These are phyloP conservation scores for Phaenicophaeus curvirostris DNA, from an alignment of 2,797 vertebrate species.

Conservation along the genomic window DNA sequence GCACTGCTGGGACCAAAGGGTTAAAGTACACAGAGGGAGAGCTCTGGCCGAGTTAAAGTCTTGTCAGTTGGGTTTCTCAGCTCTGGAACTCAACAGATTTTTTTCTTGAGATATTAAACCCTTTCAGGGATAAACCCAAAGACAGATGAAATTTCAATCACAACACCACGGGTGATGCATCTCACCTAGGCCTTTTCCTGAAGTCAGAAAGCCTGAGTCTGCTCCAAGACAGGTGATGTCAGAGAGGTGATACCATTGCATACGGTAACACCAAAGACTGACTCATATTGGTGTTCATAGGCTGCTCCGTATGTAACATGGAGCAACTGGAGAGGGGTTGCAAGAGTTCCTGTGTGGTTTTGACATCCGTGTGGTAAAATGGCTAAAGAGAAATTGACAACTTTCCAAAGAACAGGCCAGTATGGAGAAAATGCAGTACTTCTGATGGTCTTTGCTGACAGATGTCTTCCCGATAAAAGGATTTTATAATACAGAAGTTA, in stretches of 20 bases:
- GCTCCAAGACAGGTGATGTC: not conserved
- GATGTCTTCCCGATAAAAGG: not conserved
- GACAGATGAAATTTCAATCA: not conserved
- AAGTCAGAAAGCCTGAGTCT: not conserved
- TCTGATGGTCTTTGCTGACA: not conserved
- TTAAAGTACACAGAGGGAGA: not conserved
- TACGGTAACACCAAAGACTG: not conserved
- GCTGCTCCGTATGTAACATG: not conserved
- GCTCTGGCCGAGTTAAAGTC: not conserved
- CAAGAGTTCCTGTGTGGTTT: not conserved
- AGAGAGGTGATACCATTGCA: not conserved
- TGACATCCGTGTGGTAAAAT: not conserved
- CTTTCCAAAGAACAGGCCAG: not conserved
- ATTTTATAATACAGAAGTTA: not conserved
- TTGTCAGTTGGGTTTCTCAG: not conserved
- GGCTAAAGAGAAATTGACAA: not conserved
- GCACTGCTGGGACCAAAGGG: not conserved
- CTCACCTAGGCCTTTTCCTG: not conserved
- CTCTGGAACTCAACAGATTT: not conserved
- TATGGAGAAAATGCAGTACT: not conserved
- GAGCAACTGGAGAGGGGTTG: not conserved
- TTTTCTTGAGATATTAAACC: not conserved
- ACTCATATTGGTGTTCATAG: not conserved
- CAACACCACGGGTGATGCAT: fast-evolving
- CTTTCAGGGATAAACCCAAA: not conserved